Conservation (phyloP, 2,888 invertebrate species). For the Lochmaea crataegi region DNA sequence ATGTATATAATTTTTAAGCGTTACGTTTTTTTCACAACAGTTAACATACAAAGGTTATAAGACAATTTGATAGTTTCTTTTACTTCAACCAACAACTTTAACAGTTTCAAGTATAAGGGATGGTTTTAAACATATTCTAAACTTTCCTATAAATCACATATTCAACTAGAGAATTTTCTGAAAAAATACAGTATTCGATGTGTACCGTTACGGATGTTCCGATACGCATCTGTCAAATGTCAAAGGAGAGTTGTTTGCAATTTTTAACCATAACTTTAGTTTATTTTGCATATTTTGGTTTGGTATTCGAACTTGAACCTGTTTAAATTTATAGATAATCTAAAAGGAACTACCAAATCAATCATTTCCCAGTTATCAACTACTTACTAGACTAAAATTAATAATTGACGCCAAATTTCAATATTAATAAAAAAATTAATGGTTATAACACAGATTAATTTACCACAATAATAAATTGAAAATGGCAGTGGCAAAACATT, state of each 20-base stretch:
- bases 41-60: constrained; percentile 28
- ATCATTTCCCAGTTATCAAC: constrained; percentile 33
- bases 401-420: constrained; percentile 38
- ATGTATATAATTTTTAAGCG: constrained; percentile 23
- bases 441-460: constrained; percentile 21
- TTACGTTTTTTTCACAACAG: constrained; percentile 29
- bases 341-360: constrained; percentile 27
- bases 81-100: neutral
- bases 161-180: no score
- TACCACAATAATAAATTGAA: constrained; percentile 25
- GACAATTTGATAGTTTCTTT: constrained; percentile 9
- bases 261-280: no score
- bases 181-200: no score
- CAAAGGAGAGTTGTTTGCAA: no score
- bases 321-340: neutral
- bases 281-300: no score
- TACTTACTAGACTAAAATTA: constrained; percentile 30
- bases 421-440: constrained; percentile 26
- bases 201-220: no score
- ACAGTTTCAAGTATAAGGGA: neutral
- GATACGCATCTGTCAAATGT: no score
- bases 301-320: neutral
- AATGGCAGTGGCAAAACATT: constrained; percentile 34
- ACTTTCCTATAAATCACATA: no score
- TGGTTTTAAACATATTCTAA: no score